Percentiles rank a stretch among this genome's conserved stretches.
These are phyloP conservation scores for Pipistrellus nathusii DNA, from an alignment of 2,797 vertebrate genomes.

Conservation along the genomic window DNA sequence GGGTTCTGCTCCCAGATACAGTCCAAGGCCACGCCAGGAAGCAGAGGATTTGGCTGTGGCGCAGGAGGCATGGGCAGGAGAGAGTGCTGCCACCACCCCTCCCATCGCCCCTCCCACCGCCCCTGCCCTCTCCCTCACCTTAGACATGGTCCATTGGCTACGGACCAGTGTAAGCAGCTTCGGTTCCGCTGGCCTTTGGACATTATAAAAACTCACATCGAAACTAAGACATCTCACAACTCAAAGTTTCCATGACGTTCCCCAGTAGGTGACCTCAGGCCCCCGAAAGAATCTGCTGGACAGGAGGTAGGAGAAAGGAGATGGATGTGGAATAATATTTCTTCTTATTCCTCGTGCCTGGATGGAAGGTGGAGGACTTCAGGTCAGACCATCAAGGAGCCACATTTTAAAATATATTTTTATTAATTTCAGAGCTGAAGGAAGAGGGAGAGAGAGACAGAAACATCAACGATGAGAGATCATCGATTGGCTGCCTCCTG, in stretches of 20 bases:
- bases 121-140: not conserved
- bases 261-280: not conserved
- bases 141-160: not conserved
- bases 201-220: not conserved
- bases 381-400: not conserved
- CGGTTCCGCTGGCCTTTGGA: not conserved
- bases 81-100: not conserved
- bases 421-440: no score
- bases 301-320: not conserved
- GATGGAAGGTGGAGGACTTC: not conserved
- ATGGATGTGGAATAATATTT: not conserved
- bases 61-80: not conserved
- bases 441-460: no score
- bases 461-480: no score
- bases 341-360: not conserved
- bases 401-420: no score
- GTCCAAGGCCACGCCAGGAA: not conserved
- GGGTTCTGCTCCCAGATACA: not conserved
- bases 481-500: no score
- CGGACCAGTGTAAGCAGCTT: not conserved
- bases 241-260: not conserved
- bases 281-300: not conserved
- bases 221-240: slow-evolving; percentile 17
- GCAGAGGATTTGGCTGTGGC: not conserved
- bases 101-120: not conserved